A percentile compares a stretch with the other conserved stretches of the same genome.
Conservation (phyloP, 2,113 vertebrate species). For the Psophia crepitans region DNA sequence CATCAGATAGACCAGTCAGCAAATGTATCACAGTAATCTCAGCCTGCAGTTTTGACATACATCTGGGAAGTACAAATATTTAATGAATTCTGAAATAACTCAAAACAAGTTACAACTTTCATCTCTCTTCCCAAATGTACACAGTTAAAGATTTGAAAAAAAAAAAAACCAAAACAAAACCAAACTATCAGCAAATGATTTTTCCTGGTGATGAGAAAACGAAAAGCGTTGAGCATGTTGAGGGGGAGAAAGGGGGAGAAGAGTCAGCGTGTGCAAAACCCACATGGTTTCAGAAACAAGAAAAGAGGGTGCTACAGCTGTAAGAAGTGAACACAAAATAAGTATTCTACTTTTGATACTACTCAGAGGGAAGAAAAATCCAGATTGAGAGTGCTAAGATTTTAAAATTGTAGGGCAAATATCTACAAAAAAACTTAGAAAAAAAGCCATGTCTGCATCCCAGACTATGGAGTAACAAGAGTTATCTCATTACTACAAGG, state of each 20-base stretch:
- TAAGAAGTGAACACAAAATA: neutral
- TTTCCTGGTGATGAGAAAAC: neutral
- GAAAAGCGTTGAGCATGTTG: neutral
- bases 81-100: neutral
- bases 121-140: neutral
- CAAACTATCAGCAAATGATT: neutral
- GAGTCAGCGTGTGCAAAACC: neutral
- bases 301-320: neutral
- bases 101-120: neutral
- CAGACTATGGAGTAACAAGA: neutral
- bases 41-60: neutral
- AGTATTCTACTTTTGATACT: neutral
- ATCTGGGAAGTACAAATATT: neutral
- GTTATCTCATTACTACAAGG: neutral
- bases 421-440: neutral
- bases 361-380: neutral
- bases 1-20: neutral
- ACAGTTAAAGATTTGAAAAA: neutral
- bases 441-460: neutral
- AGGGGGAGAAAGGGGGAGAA: accelerated
- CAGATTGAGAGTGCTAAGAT: neutral
- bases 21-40: neutral
- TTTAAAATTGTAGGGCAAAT: neutral
- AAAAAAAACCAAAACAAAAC: neutral
- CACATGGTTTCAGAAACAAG: neutral